Percentiles rank a stretch among this genome's conserved stretches.
phyloP scores from a whole-genome alignment of 53 echinoderm and acorn worm species.

The Zoroaster sp. region DNA sequence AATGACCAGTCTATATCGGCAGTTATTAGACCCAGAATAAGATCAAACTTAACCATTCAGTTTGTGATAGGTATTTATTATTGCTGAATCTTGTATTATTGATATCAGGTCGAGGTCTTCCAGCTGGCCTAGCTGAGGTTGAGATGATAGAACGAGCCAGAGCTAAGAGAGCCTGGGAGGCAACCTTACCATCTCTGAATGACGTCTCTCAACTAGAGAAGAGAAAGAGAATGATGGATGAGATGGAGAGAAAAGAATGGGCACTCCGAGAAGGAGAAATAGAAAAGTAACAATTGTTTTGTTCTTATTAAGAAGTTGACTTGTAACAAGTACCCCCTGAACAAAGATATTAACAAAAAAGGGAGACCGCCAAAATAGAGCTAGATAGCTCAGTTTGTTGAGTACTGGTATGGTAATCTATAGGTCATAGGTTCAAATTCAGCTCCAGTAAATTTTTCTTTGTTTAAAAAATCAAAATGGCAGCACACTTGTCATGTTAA shows the following conservation, averaged over 20 bases:
- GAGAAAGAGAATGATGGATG: slow-evolving; percentile 96
- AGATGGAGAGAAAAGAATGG: slow-evolving; percentile 98
- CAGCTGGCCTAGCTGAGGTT: slow-evolving; percentile 94
- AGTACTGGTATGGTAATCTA: too few species aligned
- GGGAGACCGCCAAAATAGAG: too few species aligned
- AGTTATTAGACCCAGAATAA: too few species aligned
- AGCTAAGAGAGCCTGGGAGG: slow-evolving; percentile 97
- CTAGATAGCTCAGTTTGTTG: too few species aligned
- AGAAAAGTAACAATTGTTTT: slow-evolving; percentile 90
- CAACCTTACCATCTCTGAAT: slow-evolving; percentile 88
- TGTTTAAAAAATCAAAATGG: too few species aligned
- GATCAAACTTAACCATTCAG: not conserved
- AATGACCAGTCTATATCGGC: too few species aligned
- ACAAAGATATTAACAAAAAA: too few species aligned
- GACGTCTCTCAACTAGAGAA: slow-evolving; percentile 92
- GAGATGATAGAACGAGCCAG: slow-evolving; percentile 98
- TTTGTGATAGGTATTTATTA: not conserved
- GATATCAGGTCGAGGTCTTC: slow-evolving; percentile 84
- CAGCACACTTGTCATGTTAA: too few species aligned
- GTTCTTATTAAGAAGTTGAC: too few species aligned
- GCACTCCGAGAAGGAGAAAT: slow-evolving; percentile 93
- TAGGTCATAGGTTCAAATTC: too few species aligned
- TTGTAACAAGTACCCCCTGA: too few species aligned
- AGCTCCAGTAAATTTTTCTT: too few species aligned
- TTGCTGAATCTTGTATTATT: not conserved